These are phyloP conservation scores for Steinernema hermaphroditum DNA, from an alignment of 2,888 invertebrate species.

Conservation along the genomic window DNA sequence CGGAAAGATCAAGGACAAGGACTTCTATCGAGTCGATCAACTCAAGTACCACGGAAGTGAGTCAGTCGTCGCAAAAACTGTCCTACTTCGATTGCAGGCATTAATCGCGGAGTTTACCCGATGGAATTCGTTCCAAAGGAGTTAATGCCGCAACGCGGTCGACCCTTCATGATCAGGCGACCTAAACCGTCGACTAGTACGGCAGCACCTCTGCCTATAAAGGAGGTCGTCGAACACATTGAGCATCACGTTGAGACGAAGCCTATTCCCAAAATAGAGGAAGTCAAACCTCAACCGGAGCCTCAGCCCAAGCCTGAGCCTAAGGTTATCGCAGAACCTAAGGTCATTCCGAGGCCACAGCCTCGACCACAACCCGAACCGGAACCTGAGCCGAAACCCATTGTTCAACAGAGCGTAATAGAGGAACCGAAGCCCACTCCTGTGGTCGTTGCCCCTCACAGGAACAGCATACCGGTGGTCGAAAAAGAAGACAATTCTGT, in stretches of 20 bases:
- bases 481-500: not conserved
- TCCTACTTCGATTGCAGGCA: conserved; percentile 29
- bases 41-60: conserved; percentile 46
- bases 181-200: not conserved
- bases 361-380: not conserved
- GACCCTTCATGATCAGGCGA: conserved; percentile 26
- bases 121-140: conserved; percentile 36
- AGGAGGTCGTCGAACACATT: no score
- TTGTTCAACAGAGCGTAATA: no score
- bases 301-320: not conserved
- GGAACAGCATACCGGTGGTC: not conserved
- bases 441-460: not conserved
- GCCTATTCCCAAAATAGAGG: not conserved
- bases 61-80: conserved; percentile 29
- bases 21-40: conserved; percentile 41
- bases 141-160: conserved; percentile 34
- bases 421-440: not conserved
- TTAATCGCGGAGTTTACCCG: conserved; percentile 36
- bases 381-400: not conserved
- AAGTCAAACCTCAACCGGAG: not conserved
- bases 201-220: no score
- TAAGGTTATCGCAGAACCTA: not conserved
- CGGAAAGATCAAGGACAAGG: conserved; percentile 27
- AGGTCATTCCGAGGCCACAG: not conserved
- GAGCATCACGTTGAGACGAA: no score